Conservation (phyloP, 1,140 invertebrate genomes). For the Euura saliciscinereae region DNA sequence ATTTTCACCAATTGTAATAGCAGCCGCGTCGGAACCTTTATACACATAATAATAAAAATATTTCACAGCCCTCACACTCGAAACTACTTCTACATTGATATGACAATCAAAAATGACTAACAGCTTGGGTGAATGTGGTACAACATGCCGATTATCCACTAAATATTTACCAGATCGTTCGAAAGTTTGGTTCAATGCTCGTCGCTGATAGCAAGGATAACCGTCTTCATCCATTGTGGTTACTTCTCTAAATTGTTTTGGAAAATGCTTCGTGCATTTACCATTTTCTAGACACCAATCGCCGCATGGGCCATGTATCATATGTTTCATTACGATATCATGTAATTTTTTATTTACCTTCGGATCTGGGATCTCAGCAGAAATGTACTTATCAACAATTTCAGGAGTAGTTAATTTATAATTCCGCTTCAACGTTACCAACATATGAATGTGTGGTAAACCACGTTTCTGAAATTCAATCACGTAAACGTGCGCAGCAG, state of each 20-base stretch:
- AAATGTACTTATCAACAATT: slow-evolving; percentile 21
- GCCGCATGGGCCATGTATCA: slow-evolving; percentile 28
- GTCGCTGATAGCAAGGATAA: slow-evolving; percentile 22
- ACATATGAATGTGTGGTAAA: slow-evolving; percentile 16
- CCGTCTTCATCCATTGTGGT: slow-evolving; percentile 27
- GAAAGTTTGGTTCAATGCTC: slow-evolving; percentile 7
- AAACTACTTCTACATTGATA: slow-evolving; percentile 21
- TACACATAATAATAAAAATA: slow-evolving; percentile 26
- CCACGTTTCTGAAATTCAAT: slow-evolving; percentile 33
- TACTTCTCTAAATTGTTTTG: slow-evolving; percentile 20
- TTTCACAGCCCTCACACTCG: slow-evolving; percentile 23
- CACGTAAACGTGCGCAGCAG: slow-evolving; percentile 23
- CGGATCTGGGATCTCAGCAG: slow-evolving; percentile 24
- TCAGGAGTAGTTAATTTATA: slow-evolving; percentile 24
- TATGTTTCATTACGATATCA: slow-evolving; percentile 26
- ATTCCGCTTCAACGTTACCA: slow-evolving; percentile 24
- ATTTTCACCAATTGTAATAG: slow-evolving; percentile 16
- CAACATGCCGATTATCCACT: slow-evolving; percentile 1
- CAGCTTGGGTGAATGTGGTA: slow-evolving; percentile 20
- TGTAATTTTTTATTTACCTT: slow-evolving; percentile 8
- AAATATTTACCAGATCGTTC: background rate
- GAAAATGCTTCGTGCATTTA: slow-evolving; percentile 28
- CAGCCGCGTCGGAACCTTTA: slow-evolving; percentile 21
- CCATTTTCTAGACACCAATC: slow-evolving; percentile 21
- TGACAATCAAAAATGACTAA: slow-evolving; percentile 20